Conservation (phyloP, 1,140 invertebrate genomes). For the Chrysoperla carnea region DNA sequence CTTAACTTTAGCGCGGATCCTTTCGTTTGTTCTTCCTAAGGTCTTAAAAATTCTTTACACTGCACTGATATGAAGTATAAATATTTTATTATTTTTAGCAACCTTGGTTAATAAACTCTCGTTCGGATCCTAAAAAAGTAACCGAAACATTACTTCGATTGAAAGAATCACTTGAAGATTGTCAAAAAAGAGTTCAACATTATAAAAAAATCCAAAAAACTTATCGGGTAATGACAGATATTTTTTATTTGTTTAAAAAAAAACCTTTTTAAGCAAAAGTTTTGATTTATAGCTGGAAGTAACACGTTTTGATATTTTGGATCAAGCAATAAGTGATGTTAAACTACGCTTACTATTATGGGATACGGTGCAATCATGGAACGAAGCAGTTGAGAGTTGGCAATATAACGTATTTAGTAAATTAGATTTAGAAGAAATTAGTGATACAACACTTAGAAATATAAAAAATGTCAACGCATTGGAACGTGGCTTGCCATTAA, state of each 20-base stretch:
- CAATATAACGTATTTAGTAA: conserved; percentile 43
- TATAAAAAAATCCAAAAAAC: conserved; percentile 50
- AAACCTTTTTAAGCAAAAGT: neutral
- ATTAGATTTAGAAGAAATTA: conserved; percentile 53
- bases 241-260: neutral
- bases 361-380: conserved; percentile 57
- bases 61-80: neutral
- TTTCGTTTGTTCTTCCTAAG: no score
- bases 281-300: conserved; percentile 43
- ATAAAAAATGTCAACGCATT: conserved; percentile 55
- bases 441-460: conserved; percentile 40
- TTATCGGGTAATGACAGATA: conserved; percentile 33
- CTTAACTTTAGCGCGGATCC: no score
- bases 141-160: conserved; percentile 39
- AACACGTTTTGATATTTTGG: conserved; percentile 58
- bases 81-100: conserved; percentile 27
- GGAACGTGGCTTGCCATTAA: conserved; percentile 57
- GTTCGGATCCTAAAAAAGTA: conserved; percentile 45
- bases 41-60: no score
- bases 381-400: conserved; percentile 36
- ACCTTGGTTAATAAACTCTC: conserved; percentile 49
- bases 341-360: conserved; percentile 60
- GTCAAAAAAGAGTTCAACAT: conserved; percentile 42
- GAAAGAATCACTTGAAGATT: conserved; percentile 34
- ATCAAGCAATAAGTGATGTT: conserved; percentile 57